Percentiles rank a stretch among this genome's conserved stretches.
These are phyloP conservation scores for Takifugu ocellatus DNA, from an alignment of 2,797 vertebrate species.

Conservation along the genomic window DNA sequence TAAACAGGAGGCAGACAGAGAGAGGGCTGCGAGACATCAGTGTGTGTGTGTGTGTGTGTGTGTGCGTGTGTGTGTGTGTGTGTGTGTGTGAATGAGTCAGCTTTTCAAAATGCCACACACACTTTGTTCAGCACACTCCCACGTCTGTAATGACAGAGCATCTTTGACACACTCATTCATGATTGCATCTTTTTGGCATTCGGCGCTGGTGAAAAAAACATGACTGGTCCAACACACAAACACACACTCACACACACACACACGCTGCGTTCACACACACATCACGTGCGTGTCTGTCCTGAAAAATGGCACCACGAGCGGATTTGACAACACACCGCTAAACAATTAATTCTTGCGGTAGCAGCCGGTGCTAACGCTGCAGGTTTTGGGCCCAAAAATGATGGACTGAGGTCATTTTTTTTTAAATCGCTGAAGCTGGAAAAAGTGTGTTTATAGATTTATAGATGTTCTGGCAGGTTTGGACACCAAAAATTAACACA, in stretches of 20 bases:
- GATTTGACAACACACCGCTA: background rate
- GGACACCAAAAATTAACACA: conserved; percentile 4
- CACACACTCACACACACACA: conserved; percentile 1
- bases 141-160: conserved; percentile 33
- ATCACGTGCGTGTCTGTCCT: too few relatives aligned
- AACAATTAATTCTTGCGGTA: conserved; percentile 11
- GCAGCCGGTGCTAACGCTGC: conserved; percentile 11
- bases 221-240: conserved; percentile 14
- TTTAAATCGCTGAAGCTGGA: conserved; percentile 28
- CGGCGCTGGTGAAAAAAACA: conserved; percentile 22
- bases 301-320: too few relatives aligned
- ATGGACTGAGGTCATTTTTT: conserved; percentile 33
- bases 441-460: conserved; percentile 13
- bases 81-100: conserved; percentile 31
- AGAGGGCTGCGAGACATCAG: conserved; percentile 16
- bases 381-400: conserved; percentile 16
- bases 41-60: conserved; percentile 1
- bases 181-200: conserved; percentile 4
- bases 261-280: background rate
- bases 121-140: conserved; percentile 31
- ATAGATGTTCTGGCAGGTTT: conserved; percentile 16
- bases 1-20: conserved; percentile 57
- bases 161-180: conserved; percentile 20
- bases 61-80: conserved; percentile 9
- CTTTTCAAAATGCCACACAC: conserved; percentile 20